phyloP scores from a whole-genome alignment of 2,888 invertebrate species.

The Xestia c-nigrum region DNA sequence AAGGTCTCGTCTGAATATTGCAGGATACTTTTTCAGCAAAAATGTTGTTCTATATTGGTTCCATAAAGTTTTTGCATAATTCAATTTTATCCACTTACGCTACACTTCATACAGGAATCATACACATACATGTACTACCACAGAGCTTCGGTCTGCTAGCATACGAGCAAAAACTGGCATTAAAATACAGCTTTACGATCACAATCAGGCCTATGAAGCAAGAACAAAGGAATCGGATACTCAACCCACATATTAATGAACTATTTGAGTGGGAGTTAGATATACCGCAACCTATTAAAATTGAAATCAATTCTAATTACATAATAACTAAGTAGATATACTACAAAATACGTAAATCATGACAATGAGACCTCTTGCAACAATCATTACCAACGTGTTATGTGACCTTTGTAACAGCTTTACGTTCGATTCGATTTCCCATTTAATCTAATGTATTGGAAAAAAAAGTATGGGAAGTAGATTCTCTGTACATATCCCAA shows the following conservation, averaged over 20 bases:
- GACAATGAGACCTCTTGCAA: constrained; percentile 30
- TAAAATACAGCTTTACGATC: constrained; percentile 60
- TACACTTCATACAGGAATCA: constrained; percentile 45
- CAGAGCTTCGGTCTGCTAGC: constrained; percentile 26
- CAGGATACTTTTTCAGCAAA: constrained; percentile 39
- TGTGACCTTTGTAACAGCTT: constrained; percentile 50
- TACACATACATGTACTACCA: constrained; percentile 12
- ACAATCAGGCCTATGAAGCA: constrained; percentile 63
- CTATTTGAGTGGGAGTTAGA: constrained; percentile 35
- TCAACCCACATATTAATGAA: constrained; percentile 49
- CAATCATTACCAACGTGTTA: constrained; percentile 40
- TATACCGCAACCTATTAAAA: constrained; percentile 46
- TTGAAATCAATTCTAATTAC: constrained; percentile 43
- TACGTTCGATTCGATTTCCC: constrained; percentile 31
- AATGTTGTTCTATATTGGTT: constrained; percentile 38
- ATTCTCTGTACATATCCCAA: constrained; percentile 13
- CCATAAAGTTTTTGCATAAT: constrained; percentile 47
- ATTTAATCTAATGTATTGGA: constrained; percentile 19
- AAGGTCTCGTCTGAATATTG: constrained; percentile 49
- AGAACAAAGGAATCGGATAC: constrained; percentile 56
- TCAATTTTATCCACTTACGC: constrained; percentile 50
- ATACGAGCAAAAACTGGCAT: constrained; percentile 59
- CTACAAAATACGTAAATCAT: constrained; percentile 36
- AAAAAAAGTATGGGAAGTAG: neutral
- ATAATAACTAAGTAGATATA: neutral